These are phyloP conservation scores for Heterocephalus glaber DNA, from an alignment of 2,113 vertebrate genomes.

Conservation along the genomic window DNA sequence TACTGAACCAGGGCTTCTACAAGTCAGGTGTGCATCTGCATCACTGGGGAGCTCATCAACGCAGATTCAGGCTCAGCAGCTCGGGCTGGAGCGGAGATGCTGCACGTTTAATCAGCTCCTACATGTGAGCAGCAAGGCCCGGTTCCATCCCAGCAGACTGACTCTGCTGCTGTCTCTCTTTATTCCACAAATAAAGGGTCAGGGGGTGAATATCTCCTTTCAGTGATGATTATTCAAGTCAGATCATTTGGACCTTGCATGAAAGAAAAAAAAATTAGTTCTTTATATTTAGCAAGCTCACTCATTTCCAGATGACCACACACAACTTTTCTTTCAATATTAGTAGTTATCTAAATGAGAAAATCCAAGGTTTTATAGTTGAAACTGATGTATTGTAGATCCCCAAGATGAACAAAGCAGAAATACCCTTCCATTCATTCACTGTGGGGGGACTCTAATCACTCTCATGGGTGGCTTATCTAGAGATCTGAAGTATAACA, in stretches of 20 bases:
- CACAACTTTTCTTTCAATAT: conserved; percentile 28
- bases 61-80: background rate
- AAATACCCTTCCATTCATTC: background rate
- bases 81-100: background rate
- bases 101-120: background rate
- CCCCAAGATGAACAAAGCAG: background rate
- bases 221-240: background rate
- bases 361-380: background rate
- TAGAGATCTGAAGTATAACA: background rate
- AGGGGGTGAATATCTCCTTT: background rate
- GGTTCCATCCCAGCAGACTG: background rate
- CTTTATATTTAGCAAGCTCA: conserved; percentile 10
- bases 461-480: background rate
- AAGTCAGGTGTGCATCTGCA: background rate
- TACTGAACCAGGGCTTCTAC: background rate
- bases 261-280: background rate
- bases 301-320: background rate
- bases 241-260: background rate
- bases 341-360: conserved; percentile 13
- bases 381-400: background rate
- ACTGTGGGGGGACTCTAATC: background rate
- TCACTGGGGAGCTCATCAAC: background rate
- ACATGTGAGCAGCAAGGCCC: background rate
- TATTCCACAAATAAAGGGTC: conserved; percentile 2
- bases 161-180: background rate